phyloP scores from a whole-genome alignment of 2,797 vertebrate genomes.

The Phalloptychus januarius region DNA sequence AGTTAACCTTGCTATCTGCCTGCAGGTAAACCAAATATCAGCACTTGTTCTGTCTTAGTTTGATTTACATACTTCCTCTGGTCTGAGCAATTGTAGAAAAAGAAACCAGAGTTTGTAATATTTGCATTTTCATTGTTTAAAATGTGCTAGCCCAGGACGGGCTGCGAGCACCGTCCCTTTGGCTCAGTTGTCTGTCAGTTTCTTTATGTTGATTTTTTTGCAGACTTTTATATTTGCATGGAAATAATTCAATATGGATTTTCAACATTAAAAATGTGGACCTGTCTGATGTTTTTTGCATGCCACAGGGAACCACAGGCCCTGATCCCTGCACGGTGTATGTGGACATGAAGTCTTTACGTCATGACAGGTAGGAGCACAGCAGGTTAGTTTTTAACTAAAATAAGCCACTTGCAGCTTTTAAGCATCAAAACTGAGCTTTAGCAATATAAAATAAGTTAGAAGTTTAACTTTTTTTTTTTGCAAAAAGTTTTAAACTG shows the following conservation, averaged over 20 bases:
- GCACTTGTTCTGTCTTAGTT: neutral
- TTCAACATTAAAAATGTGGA: neutral
- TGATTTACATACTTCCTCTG: too few species aligned
- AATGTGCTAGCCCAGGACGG: neutral
- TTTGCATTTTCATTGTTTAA: neutral
- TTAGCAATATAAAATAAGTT: neutral
- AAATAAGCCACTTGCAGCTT: neutral
- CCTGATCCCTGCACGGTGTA: slow-evolving; percentile 98
- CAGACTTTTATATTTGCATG: neutral
- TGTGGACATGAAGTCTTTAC: slow-evolving; percentile 96
- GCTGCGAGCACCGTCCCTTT: too few species aligned
- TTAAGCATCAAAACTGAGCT: neutral
- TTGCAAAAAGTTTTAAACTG: neutral
- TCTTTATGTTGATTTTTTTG: neutral
- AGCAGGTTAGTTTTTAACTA: neutral
- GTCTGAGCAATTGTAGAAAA: too few species aligned
- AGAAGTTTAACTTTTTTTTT: neutral
- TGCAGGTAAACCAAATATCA: slow-evolving; percentile 85
- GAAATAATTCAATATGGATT: neutral
- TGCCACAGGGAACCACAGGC: slow-evolving; percentile 92
- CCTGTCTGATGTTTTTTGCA: slow-evolving; percentile 45
- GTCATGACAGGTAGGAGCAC: slow-evolving; percentile 91
- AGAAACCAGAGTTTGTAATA: neutral
- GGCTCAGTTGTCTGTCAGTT: neutral
- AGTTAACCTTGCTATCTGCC: slow-evolving; percentile 94